phyloP scores from a whole-genome alignment of 2,797 vertebrate species.

The Chrysocyon brachyurus region DNA sequence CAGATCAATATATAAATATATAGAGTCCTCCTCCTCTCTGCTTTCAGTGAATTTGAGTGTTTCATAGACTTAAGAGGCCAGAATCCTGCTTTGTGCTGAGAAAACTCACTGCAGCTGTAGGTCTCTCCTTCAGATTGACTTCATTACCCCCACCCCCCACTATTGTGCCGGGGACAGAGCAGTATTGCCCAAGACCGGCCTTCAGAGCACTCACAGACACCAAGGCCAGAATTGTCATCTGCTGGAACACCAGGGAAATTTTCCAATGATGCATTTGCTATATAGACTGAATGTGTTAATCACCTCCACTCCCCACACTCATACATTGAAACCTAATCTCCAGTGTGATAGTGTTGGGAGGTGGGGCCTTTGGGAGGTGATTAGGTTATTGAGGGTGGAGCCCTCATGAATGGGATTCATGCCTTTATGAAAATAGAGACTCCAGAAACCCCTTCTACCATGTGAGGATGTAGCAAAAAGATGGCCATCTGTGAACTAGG shows the following conservation, averaged over 20 bases:
- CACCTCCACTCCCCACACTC: neutral
- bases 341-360: neutral
- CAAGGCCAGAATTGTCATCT: neutral
- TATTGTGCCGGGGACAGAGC: neutral
- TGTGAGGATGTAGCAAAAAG: neutral
- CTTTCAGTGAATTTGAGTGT: constrained; percentile 43
- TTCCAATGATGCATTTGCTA: neutral
- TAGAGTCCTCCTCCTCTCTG: constrained; percentile 51
- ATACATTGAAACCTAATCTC: neutral
- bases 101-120: neutral
- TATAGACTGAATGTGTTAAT: neutral
- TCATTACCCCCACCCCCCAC: accelerated
- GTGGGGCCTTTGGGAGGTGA: neutral
- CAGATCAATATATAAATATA: constrained; percentile 64
- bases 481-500: neutral
- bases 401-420: neutral
- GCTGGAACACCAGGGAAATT: constrained; percentile 20
- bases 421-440: neutral
- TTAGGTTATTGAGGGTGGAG: neutral
- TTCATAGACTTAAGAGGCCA: constrained; percentile 42
- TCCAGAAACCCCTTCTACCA: neutral
- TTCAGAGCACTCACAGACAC: neutral
- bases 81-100: constrained; percentile 1
- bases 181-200: neutral
- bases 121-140: neutral